Evolutionary conservation across 2,888 invertebrate genomes (phyloP), one percentile per base, ranked within the genome.

Genomic region (Metacarcinus magister): DNA sequence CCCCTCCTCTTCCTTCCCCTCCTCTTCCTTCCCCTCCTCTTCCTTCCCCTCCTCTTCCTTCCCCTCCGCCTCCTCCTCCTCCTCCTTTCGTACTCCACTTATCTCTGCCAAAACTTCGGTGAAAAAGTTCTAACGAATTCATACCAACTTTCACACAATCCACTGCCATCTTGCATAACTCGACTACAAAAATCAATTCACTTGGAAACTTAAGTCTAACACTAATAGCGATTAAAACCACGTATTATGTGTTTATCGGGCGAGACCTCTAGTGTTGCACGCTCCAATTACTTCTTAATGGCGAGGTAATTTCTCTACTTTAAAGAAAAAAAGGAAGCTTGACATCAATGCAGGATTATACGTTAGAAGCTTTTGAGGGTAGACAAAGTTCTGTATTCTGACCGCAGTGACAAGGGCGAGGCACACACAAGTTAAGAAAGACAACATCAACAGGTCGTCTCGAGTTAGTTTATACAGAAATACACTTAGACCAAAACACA

Each of bases 121-220:
- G 32, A 10, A 82, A 82, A 82, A 82, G 82, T 82, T 82, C 82
- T 82, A 82, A 82, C 82, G 82, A 82, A 82, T 82, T 82, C 82
- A 82, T 82, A 82, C 32, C 32, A 82, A 82, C 82, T 82, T 82
- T 82, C 82, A 82, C 82, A 82, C 82, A 82, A 82, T 82, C 82
- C 82, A 82, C 82, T 32, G 32, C 32, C 82, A 32, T 32, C 82
- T 82, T 82, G 82, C 82, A 82, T 82, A 82, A 82, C 82, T 82
- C 82, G 82, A 28, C 28, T 32, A 32, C 28, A 82, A 32, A 32
- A 82, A 82, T 82, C 82, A 32, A 82, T 82, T 82, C 32, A 82
- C 10, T 32, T 8, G 82, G 32, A 82, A 32, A 82, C 82, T 32
- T 32, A 82, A 82, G 32, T 82, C 7, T 28, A 82, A 82, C 32